Percentiles rank a stretch among this genome's conserved stretches.
These are phyloP conservation scores for Drosophila affinis DNA, from an alignment of 2,888 invertebrate species.

Conservation along the genomic window DNA sequence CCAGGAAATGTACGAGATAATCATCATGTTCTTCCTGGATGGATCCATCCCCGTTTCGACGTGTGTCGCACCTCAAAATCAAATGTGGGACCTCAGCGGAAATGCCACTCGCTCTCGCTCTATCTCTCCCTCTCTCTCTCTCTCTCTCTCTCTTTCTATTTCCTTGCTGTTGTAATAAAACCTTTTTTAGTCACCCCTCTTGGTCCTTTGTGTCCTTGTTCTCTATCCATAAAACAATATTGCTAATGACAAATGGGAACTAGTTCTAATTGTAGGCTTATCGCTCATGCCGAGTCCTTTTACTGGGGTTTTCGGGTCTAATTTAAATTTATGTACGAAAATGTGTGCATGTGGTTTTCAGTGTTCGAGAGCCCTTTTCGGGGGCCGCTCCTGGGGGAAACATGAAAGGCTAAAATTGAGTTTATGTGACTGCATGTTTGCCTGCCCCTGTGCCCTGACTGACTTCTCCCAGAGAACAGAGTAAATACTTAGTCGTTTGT, in stretches of 20 bases:
- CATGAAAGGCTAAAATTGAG: conserved; percentile 23
- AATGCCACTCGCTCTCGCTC: not conserved
- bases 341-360: conserved; percentile 20
- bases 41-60: not conserved
- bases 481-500: no score
- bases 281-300: conserved; percentile 30
- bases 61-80: conserved; percentile 20
- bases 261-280: conserved; percentile 47
- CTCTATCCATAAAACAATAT: conserved; percentile 45
- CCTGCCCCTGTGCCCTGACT: not conserved
- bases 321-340: conserved; percentile 38
- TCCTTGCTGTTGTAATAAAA: conserved; percentile 33
- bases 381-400: conserved; percentile 16
- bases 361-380: conserved; percentile 3
- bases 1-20: conserved; percentile 68
- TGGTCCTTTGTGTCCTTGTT: conserved; percentile 5
- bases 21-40: conserved; percentile 48
- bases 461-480: not conserved
- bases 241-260: conserved; percentile 50
- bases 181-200: conserved; percentile 16
- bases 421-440: conserved; percentile 17
- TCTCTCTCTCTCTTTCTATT: not conserved
- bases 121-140: no score
- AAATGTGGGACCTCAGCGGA: conserved; percentile 9
- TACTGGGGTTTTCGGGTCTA: conserved; percentile 26